Conservation (phyloP, 2,113 vertebrate genomes). For the Eurystomus gularis region DNA sequence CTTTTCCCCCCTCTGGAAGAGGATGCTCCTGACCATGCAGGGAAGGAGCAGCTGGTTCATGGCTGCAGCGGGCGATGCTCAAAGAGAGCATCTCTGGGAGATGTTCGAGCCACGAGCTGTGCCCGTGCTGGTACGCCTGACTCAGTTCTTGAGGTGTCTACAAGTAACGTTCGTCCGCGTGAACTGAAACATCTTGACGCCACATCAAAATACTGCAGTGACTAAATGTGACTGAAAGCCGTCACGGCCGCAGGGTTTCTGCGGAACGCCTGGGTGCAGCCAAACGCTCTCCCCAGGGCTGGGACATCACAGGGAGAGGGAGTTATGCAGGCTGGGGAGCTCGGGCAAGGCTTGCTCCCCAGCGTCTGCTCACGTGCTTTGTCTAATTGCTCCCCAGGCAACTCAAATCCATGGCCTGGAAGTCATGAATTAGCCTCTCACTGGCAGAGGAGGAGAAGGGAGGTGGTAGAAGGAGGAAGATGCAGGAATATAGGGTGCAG, state of each 20-base stretch:
- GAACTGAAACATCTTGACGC: neutral
- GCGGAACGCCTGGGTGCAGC: fast-evolving
- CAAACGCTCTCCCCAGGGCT: neutral
- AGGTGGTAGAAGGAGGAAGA: neutral
- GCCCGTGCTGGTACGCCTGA: neutral
- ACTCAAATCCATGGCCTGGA: neutral
- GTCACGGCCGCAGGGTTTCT: neutral
- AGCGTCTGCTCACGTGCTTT: fast-evolving
- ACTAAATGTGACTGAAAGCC: neutral
- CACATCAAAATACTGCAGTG: neutral
- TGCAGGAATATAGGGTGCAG: neutral
- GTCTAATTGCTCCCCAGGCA: neutral
- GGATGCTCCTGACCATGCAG: neutral
- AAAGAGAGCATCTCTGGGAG: neutral
- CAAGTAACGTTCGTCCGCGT: fast-evolving
- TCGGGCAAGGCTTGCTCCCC: neutral
- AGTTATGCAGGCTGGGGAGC: neutral
- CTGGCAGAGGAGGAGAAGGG: neutral
- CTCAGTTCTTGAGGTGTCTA: neutral
- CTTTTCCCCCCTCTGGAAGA: neutral
- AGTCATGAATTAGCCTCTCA: fast-evolving
- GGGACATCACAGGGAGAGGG: fast-evolving
- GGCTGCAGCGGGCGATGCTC: neutral
- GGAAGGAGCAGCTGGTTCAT: neutral
- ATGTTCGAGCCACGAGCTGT: neutral